Evolutionary conservation across 2,113 vertebrate species (phyloP).

Genomic region (Dipodomys stephensi): DNA sequence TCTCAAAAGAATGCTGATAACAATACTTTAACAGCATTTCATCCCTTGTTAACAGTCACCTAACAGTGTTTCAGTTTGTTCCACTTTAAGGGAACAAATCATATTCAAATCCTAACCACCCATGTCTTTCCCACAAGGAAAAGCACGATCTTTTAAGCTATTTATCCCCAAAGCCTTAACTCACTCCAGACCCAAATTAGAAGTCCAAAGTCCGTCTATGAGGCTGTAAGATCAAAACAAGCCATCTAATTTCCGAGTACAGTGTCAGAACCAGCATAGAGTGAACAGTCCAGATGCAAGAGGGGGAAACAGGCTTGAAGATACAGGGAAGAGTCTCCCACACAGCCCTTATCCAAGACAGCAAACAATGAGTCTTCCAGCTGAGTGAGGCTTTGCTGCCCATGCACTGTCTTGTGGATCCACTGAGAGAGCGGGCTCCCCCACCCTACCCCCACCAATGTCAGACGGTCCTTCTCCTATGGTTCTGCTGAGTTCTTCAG

Average conservation of each 20-base stretch:
- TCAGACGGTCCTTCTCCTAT: too few relatives aligned
- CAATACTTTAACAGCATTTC: too few relatives aligned
- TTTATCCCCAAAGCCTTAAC: neutral
- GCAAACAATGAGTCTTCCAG: neutral
- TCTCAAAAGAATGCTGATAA: too few relatives aligned
- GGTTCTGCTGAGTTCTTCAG: neutral
- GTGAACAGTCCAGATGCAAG: neutral
- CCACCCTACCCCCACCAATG: neutral
- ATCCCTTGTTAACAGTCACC: too few relatives aligned
- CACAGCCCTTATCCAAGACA: neutral
- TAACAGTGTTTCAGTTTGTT: too few relatives aligned
- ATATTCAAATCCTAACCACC: too few relatives aligned
- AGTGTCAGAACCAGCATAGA: neutral
- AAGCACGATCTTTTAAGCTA: neutral
- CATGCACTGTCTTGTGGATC: neutral
- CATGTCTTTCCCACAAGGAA: neutral
- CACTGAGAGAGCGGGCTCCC: neutral
- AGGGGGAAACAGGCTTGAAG: neutral
- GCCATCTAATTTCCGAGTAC: neutral
- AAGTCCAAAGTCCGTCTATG: neutral
- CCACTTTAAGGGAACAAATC: neutral
- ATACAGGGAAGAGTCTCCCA: neutral
- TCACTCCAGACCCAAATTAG: neutral
- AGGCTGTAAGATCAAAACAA: neutral
- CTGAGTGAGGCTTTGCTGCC: neutral